Conservation (phyloP, 1,140 invertebrate genomes). For the Cyphomyrmex costatus region DNA sequence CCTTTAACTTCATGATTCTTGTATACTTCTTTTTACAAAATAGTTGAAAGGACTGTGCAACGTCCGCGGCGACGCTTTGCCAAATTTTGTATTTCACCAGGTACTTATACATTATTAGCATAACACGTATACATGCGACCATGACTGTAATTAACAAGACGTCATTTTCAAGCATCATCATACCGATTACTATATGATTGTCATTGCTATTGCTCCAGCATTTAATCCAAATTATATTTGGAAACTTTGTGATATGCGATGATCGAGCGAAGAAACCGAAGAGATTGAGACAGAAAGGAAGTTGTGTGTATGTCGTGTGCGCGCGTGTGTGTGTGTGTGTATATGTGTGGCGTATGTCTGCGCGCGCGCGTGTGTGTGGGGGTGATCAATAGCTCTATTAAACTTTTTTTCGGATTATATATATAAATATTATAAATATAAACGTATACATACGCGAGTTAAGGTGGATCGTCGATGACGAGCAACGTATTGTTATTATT, state of each 20-base stretch:
- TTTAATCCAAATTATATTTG: conserved; percentile 70
- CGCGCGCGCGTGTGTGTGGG: conserved; percentile 19
- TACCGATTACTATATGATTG: conserved; percentile 30
- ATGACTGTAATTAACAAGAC: background rate
- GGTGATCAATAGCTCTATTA: conserved; percentile 41
- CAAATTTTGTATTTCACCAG: background rate
- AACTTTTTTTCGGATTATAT: conserved; percentile 82
- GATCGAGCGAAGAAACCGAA: conserved; percentile 64
- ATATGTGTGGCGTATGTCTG: too few species aligned
- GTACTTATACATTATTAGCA: conserved; percentile 13
- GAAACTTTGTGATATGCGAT: conserved; percentile 71
- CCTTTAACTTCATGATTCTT: background rate
- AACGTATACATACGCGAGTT: conserved; percentile 77
- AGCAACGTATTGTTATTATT: conserved; percentile 85
- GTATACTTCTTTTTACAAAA: conserved; percentile 15
- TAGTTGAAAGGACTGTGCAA: background rate
- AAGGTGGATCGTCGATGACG: conserved; percentile 78
- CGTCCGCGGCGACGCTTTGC: background rate
- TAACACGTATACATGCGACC: background rate
- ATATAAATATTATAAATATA: conserved; percentile 74
- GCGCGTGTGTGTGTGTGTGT: conserved; percentile 12
- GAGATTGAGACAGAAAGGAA: conserved; percentile 22
- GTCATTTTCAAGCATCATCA: conserved; percentile 29
- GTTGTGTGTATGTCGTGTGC: background rate
- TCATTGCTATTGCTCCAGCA: conserved; percentile 28